These are phyloP conservation scores for Bungarus multicinctus DNA, from an alignment of 2,113 vertebrate genomes.

Conservation along the genomic window DNA sequence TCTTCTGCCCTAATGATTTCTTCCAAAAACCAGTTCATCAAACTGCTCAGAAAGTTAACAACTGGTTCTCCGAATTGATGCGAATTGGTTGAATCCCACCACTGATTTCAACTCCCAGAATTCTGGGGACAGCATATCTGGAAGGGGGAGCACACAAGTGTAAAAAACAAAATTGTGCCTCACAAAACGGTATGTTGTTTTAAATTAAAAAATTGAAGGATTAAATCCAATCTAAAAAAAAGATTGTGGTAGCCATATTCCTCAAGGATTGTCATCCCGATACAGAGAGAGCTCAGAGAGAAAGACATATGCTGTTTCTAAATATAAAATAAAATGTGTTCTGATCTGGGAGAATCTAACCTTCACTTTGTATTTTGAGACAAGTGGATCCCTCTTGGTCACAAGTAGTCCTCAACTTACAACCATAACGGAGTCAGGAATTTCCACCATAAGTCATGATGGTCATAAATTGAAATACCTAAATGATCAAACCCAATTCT, in stretches of 20 bases:
- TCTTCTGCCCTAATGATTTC: too few species aligned
- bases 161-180: neutral
- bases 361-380: neutral
- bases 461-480: too few species aligned
- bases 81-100: too few species aligned
- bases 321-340: neutral
- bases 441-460: too few species aligned
- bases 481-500: too few species aligned
- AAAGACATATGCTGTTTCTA: neutral
- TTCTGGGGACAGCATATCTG: neutral
- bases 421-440: too few species aligned
- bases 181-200: neutral
- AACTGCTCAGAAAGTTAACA: too few species aligned
- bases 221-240: neutral
- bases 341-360: neutral
- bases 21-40: too few species aligned
- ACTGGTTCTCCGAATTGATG: too few species aligned
- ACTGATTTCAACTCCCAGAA: too few species aligned
- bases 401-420: neutral
- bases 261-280: neutral
- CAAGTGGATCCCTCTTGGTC: neutral
- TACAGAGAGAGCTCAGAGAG: neutral
- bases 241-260: neutral
- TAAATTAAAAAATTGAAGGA: neutral
- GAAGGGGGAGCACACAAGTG: neutral